These are phyloP conservation scores for Crossocerus cetratus DNA, from an alignment of 2,888 invertebrate genomes.

Conservation along the genomic window DNA sequence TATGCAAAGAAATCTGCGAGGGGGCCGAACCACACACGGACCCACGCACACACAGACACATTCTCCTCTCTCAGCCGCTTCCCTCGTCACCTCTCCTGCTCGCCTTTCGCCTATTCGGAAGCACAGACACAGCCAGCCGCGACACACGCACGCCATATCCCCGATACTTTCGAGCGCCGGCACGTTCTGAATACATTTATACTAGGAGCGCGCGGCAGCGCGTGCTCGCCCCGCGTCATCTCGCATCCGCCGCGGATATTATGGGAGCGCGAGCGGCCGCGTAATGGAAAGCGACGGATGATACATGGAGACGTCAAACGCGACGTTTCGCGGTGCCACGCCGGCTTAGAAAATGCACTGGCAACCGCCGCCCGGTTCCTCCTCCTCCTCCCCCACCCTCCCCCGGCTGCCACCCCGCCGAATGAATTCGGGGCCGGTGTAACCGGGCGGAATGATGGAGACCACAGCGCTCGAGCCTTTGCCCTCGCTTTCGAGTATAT, in stretches of 20 bases:
- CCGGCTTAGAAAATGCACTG: conserved; percentile 39
- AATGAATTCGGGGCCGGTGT: conserved; percentile 26
- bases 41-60: no score
- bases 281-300: conserved; percentile 73
- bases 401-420: conserved; percentile 7
- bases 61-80: neutral
- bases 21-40: conserved; percentile 39
- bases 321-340: conserved; percentile 57
- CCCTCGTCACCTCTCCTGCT: neutral
- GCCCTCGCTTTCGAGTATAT: no score
- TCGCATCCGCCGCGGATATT: conserved; percentile 66
- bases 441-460: neutral
- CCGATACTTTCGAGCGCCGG: conserved; percentile 58
- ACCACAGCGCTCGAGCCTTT: neutral
- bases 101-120: conserved; percentile 13
- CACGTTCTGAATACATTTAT: conserved; percentile 72
- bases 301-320: conserved; percentile 72
- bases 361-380: no score
- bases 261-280: conserved; percentile 60
- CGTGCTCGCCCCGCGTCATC: conserved; percentile 57
- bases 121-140: neutral
- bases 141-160: conserved; percentile 19
- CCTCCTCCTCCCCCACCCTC: no score
- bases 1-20: conserved; percentile 68
- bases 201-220: conserved; percentile 45